Evolutionary conservation across 2,888 invertebrate genomes (phyloP).

Genomic region (Nemapogon koenigi): DNA sequence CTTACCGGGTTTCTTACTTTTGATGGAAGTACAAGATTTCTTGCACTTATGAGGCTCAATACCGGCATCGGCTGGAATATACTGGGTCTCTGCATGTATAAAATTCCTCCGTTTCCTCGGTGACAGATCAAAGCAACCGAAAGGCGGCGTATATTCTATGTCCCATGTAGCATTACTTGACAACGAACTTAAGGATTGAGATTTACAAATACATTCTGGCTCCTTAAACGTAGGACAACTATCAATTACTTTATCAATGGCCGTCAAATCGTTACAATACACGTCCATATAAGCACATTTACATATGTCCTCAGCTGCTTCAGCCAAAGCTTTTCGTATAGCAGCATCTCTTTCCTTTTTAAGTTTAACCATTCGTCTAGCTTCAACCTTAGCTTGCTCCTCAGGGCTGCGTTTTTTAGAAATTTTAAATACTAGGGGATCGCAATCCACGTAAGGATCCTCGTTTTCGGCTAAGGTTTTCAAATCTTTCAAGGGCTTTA

Average conservation of each 20-base stretch:
- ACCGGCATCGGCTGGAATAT: conserved; percentile 60
- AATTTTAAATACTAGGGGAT: conserved; percentile 72
- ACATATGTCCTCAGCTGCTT: conserved; percentile 49
- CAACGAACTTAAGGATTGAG: conserved; percentile 45
- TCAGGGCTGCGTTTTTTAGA: conserved; percentile 65
- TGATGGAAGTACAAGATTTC: conserved; percentile 29
- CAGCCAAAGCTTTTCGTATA: conserved; percentile 52
- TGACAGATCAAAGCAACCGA: conserved; percentile 69
- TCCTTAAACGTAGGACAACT: conserved; percentile 51
- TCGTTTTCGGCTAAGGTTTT: conserved; percentile 62
- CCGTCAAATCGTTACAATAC: conserved; percentile 47
- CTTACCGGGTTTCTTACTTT: conserved; percentile 24
- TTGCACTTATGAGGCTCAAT: conserved; percentile 32
- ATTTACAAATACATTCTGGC: conserved; percentile 44
- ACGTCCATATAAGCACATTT: conserved; percentile 61
- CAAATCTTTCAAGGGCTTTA: conserved; percentile 71
- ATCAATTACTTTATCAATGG: conserved; percentile 51
- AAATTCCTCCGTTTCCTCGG: conserved; percentile 51
- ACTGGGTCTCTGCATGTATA: conserved; percentile 69
- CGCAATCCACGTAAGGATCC: conserved; percentile 72
- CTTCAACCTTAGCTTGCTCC: conserved; percentile 59
- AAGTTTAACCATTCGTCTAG: conserved; percentile 58
- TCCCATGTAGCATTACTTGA: conserved; percentile 71
- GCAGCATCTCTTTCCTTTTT: conserved; percentile 61
- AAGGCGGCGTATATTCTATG: conserved; percentile 75